Base-by-base conservation (phyloP, 2,888 invertebrate species). In the Callinectes sapidus region DNA sequence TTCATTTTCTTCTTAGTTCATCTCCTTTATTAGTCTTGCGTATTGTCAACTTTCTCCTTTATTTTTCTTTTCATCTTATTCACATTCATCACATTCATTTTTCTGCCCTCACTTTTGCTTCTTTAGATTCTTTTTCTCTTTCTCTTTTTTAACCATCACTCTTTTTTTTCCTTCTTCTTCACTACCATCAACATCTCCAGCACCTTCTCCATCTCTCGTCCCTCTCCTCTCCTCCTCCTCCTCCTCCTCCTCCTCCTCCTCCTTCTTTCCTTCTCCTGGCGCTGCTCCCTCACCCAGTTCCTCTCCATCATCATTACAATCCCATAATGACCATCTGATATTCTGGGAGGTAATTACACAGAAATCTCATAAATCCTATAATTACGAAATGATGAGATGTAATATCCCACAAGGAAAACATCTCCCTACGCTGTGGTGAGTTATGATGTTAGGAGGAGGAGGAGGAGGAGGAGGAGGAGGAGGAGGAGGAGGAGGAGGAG, bases 241-340 rank as follows among this genome's bases (percentile, higher is more conserved):
- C 86, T 32, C 48, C 55, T 81, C 89, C 54, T 48, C 85, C 89
- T 77, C 66, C 85, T 32, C 85, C 85, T 39, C 88, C 71, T 48
- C n/a, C n/a, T n/a, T n/a, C n/a, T n/a, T n/a, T 32, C 85, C 85
- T 39, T 81, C 71, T 48, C 35, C 54, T 77, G 61, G 61, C 55
- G 32, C 42, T 55, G 42, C 71, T 32, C 85, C 89, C 81, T 85
- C 85, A 54, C 85, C 71, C 85, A 28, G 32, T 54, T 87, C 81
- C 88, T 86, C 87, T 91, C 90, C 92, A 92, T 92, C 92, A 92
- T 92, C 92, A 92, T 92, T 92, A 92, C 92, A 92, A 92, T 90
- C 90, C 90, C 92, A 87, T 92, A 92, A 92, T 92, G 92, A 92
- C 90, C 90, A 90, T 92, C 92, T 92, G 92, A 92, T 92, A 92